Conservation (phyloP, 2,888 invertebrate genomes). For the Himalopsyche japonica region DNA sequence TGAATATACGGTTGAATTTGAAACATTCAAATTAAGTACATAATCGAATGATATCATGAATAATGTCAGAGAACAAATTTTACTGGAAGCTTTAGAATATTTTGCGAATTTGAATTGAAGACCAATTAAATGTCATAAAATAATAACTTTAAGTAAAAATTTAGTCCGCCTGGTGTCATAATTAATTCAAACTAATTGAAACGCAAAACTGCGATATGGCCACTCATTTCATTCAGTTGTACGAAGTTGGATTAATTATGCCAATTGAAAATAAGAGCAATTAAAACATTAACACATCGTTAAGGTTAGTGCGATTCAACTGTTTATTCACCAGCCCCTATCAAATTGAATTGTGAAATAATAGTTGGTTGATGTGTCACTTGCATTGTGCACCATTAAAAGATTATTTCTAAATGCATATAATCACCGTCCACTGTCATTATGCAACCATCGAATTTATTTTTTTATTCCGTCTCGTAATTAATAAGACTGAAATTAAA, state of each 20-base stretch:
- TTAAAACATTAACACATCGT: conserved; percentile 32
- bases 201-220: conserved; percentile 1
- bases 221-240: not conserved
- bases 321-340: conserved; percentile 18
- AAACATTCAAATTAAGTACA: too few species aligned
- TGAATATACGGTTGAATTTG: too few species aligned
- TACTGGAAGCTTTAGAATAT: too few species aligned
- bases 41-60: too few species aligned
- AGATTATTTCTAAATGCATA: too few species aligned
- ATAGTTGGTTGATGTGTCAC: conserved; percentile 9
- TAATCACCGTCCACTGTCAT: too few species aligned
- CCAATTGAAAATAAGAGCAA: conserved; percentile 35
- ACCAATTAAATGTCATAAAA: not conserved
- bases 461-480: too few species aligned
- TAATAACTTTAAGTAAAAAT: not conserved
- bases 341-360: conserved; percentile 28
- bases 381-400: not conserved
- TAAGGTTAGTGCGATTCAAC: not conserved
- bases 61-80: too few species aligned
- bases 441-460: too few species aligned
- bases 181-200: not conserved
- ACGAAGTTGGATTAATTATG: conserved; percentile 8
- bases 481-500: too few species aligned
- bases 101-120: too few species aligned
- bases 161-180: not conserved